A percentile compares a stretch with the other conserved stretches of the same genome.
Evolutionary conservation across 2,888 invertebrate genomes (phyloP).

Genomic region (Anthoptus insignis): DNA sequence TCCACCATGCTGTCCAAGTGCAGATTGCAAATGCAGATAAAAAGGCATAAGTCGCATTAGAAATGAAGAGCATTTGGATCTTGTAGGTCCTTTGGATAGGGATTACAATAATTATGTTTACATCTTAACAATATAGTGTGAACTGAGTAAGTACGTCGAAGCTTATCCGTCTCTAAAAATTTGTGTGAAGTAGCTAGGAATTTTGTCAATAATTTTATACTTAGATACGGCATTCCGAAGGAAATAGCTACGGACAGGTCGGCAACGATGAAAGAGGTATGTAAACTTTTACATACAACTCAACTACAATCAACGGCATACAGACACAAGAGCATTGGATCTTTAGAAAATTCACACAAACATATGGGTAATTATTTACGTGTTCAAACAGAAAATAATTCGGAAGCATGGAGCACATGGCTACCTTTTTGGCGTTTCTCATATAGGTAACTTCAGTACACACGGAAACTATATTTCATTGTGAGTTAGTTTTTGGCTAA

Average conservation of each 20-base stretch:
- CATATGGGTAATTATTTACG: constrained; percentile 33
- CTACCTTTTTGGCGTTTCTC: constrained; percentile 42
- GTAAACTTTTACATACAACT: constrained; percentile 45
- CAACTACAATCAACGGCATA: constrained; percentile 44
- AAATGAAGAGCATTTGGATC: constrained; percentile 37
- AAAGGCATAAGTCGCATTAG: too few species aligned
- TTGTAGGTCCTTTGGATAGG: constrained; percentile 41
- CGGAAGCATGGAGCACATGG: constrained; percentile 36
- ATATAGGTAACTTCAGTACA: constrained; percentile 37
- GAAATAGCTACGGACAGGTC: constrained; percentile 42
- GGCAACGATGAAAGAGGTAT: constrained; percentile 40
- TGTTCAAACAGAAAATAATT: constrained; percentile 37
- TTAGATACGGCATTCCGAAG: constrained; percentile 44
- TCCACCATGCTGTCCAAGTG: too few species aligned
- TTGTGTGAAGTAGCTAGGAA: constrained; percentile 30
- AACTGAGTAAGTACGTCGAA: constrained; percentile 43
- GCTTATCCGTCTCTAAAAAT: constrained; percentile 39
- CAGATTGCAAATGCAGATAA: too few species aligned
- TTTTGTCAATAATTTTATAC: constrained; percentile 45
- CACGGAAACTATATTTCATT: constrained; percentile 31
- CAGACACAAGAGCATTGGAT: constrained; percentile 42
- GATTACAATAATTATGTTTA: constrained; percentile 40
- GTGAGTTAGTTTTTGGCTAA: constrained; percentile 28
- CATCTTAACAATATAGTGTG: constrained; percentile 44
- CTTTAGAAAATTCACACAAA: constrained; percentile 40